A percentile compares a stretch with the other conserved stretches of the same genome.
phyloP scores from a whole-genome alignment of 2,888 invertebrate species.

The Hofmannophila pseudospretella region DNA sequence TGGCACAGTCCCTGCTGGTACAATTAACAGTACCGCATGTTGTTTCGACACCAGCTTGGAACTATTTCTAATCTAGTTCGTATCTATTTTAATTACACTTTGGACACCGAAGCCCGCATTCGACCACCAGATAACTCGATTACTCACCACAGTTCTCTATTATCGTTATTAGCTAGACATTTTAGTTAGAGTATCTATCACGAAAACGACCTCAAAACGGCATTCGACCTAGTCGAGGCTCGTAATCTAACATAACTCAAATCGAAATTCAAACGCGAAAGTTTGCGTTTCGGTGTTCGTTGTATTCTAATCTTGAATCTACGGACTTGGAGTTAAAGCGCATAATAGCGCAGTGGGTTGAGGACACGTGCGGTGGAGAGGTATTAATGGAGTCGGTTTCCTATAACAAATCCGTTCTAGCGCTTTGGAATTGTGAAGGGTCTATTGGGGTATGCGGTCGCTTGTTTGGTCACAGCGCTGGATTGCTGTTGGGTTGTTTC shows the following conservation, averaged over 20 bases:
- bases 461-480: conserved; percentile 49
- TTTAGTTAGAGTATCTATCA: conserved; percentile 44
- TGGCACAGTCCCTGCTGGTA: conserved; percentile 20
- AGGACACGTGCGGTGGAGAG: conserved; percentile 74
- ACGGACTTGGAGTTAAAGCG: conserved; percentile 34
- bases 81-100: conserved; percentile 58
- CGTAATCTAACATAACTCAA: conserved; percentile 71
- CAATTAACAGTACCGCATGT: conserved; percentile 24
- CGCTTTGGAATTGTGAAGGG: conserved; percentile 46
- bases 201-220: conserved; percentile 75
- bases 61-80: conserved; percentile 57
- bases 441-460: conserved; percentile 22
- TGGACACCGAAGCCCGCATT: conserved; percentile 37
- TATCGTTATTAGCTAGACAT: conserved; percentile 37
- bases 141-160: conserved; percentile 39
- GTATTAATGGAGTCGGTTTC: conserved; percentile 72
- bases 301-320: conserved; percentile 25
- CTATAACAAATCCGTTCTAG: conserved; percentile 48
- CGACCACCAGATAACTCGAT: conserved; percentile 35
- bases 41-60: conserved; percentile 52
- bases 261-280: conserved; percentile 70
- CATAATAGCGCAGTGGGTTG: conserved; percentile 35
- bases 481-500: conserved; percentile 47
- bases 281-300: conserved; percentile 53
- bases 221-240: conserved; percentile 70